Conservation (phyloP, 2,888 invertebrate genomes). For the Muschampia plurimacula region DNA sequence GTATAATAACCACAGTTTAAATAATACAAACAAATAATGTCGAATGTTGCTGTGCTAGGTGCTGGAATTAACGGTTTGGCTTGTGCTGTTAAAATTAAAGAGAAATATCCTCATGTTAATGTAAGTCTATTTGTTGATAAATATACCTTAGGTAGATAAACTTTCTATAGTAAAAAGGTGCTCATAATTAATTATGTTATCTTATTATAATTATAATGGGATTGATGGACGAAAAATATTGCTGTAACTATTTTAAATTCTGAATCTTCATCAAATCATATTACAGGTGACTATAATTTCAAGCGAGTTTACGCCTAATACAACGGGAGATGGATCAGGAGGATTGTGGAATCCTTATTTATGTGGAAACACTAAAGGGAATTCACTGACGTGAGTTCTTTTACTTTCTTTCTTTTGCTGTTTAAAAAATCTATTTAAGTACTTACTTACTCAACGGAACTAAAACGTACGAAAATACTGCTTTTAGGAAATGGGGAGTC, state of each 20-base stretch:
- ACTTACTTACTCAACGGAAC: not conserved
- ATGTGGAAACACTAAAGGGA: constrained; percentile 82
- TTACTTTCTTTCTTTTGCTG: too few species aligned
- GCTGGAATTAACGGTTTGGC: constrained; percentile 91
- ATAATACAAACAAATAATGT: constrained; percentile 49
- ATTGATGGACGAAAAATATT: too few species aligned
- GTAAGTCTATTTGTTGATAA: constrained; percentile 55
- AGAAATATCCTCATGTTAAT: constrained; percentile 76
- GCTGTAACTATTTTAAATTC: too few species aligned
- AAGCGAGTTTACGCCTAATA: constrained; percentile 88
- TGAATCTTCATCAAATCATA: too few species aligned
- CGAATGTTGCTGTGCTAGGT: constrained; percentile 88
- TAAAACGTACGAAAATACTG: not conserved
- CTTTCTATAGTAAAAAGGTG: too few species aligned
- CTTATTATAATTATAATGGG: too few species aligned
- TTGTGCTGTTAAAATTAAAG: constrained; percentile 88
- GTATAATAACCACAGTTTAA: not conserved
- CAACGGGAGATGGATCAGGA: constrained; percentile 92
- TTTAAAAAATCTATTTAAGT: not conserved
- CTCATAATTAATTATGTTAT: too few species aligned
- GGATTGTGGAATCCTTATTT: constrained; percentile 91
- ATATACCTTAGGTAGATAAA: too few species aligned
- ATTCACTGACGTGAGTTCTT: constrained; percentile 79
- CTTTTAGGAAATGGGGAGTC: constrained; percentile 87
- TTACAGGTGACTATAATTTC: constrained; percentile 87